Conservation (phyloP, 2,113 vertebrate genomes). For the Dipodomys spectabilis region DNA sequence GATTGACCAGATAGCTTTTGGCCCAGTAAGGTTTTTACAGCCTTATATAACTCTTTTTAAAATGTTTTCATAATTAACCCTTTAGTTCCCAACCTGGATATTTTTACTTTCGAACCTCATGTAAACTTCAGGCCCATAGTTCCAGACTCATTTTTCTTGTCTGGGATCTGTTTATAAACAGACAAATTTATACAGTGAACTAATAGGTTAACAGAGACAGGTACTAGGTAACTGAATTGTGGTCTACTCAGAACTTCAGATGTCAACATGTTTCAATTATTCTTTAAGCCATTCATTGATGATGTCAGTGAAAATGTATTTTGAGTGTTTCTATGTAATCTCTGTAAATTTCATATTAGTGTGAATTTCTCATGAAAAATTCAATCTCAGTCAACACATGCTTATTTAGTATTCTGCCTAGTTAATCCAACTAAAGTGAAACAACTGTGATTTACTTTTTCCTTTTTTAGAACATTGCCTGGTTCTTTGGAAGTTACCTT, state of each 20-base stretch:
- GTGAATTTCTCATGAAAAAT: slow-evolving; percentile 30
- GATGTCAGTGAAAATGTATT: slow-evolving; percentile 27
- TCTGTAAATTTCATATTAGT: slow-evolving; percentile 23
- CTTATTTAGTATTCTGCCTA: slow-evolving; percentile 7
- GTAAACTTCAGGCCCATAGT: slow-evolving; percentile 7
- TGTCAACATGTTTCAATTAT: slow-evolving; percentile 42
- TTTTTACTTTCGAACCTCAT: slow-evolving; percentile 58
- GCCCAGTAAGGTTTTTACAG: not conserved
- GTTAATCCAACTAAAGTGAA: slow-evolving; percentile 3
- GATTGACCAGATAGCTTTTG: not conserved
- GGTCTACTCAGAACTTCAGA: slow-evolving; percentile 11
- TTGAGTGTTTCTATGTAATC: slow-evolving; percentile 4
- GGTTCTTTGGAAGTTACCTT: slow-evolving; percentile 13
- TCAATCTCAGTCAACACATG: not conserved
- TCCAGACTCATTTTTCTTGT: slow-evolving; percentile 40
- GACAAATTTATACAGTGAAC: slow-evolving; percentile 3
- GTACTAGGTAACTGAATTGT: slow-evolving; percentile 23
- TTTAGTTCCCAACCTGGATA: not conserved
- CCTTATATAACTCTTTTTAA: slow-evolving; percentile 23
- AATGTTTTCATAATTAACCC: not conserved
- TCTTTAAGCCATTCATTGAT: slow-evolving; percentile 45
- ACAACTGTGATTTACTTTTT: not conserved
- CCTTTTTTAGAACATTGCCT: slow-evolving; percentile 19
- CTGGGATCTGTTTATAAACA: slow-evolving; percentile 41
- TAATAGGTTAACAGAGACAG: slow-evolving; percentile 30